A percentile compares a stretch with the other conserved stretches of the same genome.
Conservation (phyloP, 2,113 vertebrate species). For the Pelmatolapia mariae region DNA sequence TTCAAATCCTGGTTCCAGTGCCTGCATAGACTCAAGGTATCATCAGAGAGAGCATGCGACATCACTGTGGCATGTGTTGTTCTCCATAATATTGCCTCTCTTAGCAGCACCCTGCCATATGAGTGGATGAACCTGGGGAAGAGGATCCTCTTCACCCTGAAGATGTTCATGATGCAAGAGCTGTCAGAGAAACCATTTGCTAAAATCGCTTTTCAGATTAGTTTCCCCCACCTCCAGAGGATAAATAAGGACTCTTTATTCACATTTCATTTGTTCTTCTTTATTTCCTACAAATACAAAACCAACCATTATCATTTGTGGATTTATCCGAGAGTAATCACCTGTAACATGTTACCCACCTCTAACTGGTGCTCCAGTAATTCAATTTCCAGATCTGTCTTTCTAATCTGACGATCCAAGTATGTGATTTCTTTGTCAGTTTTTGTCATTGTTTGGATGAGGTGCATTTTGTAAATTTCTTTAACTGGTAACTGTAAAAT, state of each 20-base stretch:
- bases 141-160: not conserved
- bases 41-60: not conserved
- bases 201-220: not conserved
- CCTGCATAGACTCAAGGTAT: not conserved
- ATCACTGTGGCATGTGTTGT: not conserved
- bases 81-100: not conserved
- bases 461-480: not conserved
- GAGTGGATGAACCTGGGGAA: not conserved
- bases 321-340: not conserved
- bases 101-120: not conserved
- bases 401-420: not conserved
- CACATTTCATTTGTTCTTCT: not conserved
- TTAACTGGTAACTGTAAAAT: not conserved
- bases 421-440: not conserved
- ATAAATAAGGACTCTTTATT: not conserved
- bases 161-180: not conserved
- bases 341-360: not conserved
- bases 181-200: not conserved
- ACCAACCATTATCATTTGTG: fast-evolving
- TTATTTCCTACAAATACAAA: not conserved
- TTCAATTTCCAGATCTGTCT: not conserved
- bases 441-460: not conserved
- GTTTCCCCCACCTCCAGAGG: not conserved
- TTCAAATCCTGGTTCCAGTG: not conserved
- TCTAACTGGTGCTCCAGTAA: not conserved